Evolutionary conservation across 2,888 invertebrate genomes (phyloP).

Genomic region (Torymus tubicola): DNA sequence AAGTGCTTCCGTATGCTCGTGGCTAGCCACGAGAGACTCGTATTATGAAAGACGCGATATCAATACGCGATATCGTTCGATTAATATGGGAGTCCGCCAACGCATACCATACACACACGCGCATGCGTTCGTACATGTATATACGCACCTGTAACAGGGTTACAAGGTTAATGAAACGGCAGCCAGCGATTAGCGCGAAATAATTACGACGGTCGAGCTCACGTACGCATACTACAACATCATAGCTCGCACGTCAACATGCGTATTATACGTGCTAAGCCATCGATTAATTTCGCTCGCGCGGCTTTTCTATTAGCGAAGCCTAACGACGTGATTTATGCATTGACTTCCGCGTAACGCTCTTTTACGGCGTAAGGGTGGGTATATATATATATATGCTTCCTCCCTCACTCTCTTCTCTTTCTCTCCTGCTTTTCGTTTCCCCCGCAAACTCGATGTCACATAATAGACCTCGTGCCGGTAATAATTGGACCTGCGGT

Average conservation of each 20-base stretch:
- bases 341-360: conserved; percentile 14
- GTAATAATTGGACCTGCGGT: conserved; percentile 47
- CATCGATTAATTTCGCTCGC: conserved; percentile 26
- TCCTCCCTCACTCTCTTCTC: neutral
- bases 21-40: neutral
- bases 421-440: neutral
- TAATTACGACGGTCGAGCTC: conserved; percentile 1
- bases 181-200: neutral
- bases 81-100: neutral
- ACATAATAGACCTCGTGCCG: neutral
- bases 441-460: conserved; percentile 5
- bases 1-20: too few species aligned
- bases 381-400: too few species aligned
- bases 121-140: neutral
- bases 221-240: neutral
- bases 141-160: conserved; percentile 9
- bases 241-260: neutral
- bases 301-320: conserved; percentile 32
- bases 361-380: neutral
- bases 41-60: neutral
- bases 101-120: too few species aligned
- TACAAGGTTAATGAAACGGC: conserved; percentile 30
- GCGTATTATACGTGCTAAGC: neutral
- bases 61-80: neutral
- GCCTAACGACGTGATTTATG: conserved; percentile 31